Evolutionary conservation across 2,797 vertebrate species (phyloP).

Genomic region (Galagoides demidoff): DNA sequence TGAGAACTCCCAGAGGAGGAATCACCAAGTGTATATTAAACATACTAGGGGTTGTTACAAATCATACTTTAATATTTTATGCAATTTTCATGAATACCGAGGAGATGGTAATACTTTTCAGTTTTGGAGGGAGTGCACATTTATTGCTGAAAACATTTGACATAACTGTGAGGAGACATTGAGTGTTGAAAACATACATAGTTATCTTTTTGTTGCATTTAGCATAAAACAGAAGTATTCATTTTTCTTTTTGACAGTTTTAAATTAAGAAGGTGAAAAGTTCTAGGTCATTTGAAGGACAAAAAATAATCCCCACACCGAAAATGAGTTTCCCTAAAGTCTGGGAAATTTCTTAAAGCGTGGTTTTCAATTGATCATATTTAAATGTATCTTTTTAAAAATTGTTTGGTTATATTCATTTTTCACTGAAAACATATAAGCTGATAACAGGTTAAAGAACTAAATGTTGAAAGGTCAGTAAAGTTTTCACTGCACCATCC

Average conservation of each 20-base stretch:
- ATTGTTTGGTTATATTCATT: background rate
- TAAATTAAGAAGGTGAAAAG: background rate
- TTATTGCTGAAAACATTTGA: slow-evolving; percentile 50
- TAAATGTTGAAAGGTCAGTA: background rate
- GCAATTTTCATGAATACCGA: slow-evolving; percentile 45
- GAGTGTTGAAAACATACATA: background rate
- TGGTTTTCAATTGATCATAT: background rate
- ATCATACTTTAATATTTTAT: slow-evolving; percentile 50
- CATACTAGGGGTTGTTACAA: slow-evolving; percentile 29
- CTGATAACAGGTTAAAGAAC: slow-evolving; percentile 2
- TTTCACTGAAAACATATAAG: slow-evolving; percentile 41
- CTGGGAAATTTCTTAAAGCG: slow-evolving; percentile 23
- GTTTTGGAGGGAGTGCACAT: slow-evolving; percentile 20
- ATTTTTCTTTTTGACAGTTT: slow-evolving; percentile 51
- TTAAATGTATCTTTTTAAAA: slow-evolving; percentile 8
- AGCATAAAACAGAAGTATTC: background rate
- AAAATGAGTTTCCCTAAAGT: background rate
- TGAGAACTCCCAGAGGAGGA: slow-evolving; percentile 24
- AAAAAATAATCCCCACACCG: background rate
- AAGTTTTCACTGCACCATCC: background rate
- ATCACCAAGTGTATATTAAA: slow-evolving; percentile 23
- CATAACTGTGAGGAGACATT: background rate
- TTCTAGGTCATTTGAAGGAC: background rate
- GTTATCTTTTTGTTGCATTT: slow-evolving; percentile 57
- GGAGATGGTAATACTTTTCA: background rate